Evolutionary conservation across 2,113 vertebrate species (phyloP).

Genomic region (Hemichromis elongatus): DNA sequence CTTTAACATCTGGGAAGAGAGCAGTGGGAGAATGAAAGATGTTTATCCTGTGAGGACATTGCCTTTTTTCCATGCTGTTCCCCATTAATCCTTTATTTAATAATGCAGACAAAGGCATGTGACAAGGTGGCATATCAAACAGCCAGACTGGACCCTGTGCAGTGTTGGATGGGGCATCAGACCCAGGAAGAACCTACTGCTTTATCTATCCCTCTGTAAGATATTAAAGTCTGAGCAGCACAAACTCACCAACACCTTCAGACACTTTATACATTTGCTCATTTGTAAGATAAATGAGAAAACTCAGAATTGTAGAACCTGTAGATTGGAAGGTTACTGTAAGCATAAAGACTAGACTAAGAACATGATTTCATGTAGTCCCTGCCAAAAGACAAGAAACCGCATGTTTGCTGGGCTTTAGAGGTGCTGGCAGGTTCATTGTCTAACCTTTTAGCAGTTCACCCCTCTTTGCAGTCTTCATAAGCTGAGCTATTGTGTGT

Average conservation of each 20-base stretch:
- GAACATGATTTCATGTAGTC: not conserved
- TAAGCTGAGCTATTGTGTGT: not conserved
- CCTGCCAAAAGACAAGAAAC: not conserved
- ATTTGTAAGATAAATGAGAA: not conserved
- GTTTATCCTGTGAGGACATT: not conserved
- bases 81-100: slow-evolving; percentile 10
- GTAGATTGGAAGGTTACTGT: not conserved
- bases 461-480: not conserved
- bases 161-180: not conserved
- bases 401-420: not conserved
- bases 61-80: not conserved
- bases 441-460: not conserved
- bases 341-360: not conserved
- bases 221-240: not conserved
- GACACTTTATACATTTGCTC: not conserved
- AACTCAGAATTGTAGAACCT: not conserved
- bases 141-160: not conserved
- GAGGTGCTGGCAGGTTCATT: not conserved
- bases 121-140: not conserved
- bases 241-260: not conserved
- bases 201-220: not conserved
- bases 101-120: not conserved
- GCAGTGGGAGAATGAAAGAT: not conserved
- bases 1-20: slow-evolving; percentile 1
- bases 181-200: not conserved